Base-by-base conservation (phyloP, 2,888 invertebrate genomes). In the Synanthedon andrenaeformis region DNA sequence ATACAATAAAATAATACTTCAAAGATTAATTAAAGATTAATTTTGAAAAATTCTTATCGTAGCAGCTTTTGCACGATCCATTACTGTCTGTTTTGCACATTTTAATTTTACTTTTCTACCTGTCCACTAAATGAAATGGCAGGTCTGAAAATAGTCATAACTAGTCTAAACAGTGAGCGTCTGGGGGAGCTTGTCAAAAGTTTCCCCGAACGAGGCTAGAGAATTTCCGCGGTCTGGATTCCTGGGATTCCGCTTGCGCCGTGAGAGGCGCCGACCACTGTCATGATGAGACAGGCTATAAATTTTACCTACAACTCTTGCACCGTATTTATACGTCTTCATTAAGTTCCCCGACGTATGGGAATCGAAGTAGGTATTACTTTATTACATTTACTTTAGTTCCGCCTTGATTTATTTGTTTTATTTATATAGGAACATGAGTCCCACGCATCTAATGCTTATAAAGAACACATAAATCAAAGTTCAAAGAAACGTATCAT, bases 161-260 rank as follows among this genome's bases (percentile, higher is more conserved):
- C 71, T 68, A 70, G 65, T 68, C 67, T 66, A 70, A 73, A 73
- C 74, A 71, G 65, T 65, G 66, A 62, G 64, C 61, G 62, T 64
- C 67, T 66, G 66, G 61, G 66, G 61, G 63, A 65, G 70, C 66
- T 68, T 77, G 79, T 80, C 79, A 72, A 62, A 81, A 80, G 72
- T 80, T 79, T 56, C 35, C 57, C 57, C 67, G 60, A 65, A 66
- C 67, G 62, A 66, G 69, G 67, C 66, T 49, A 55, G 53, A 35
- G 53, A 51, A 57, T 62, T 70, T 56, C 56, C 52, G 54, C 49
- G 45, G 51, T 54, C 54, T 53, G 61, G 58, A 66, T 64, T 58
- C 60, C 61, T 55, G 58, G 64, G 62, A 64, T 64, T 63, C 64
- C 58, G 52, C 52, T 54, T 56, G 54, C 58, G 55, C 52, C 59